Evolutionary conservation across 2,888 invertebrate species (phyloP).

Genomic region (Sycophila texana): DNA sequence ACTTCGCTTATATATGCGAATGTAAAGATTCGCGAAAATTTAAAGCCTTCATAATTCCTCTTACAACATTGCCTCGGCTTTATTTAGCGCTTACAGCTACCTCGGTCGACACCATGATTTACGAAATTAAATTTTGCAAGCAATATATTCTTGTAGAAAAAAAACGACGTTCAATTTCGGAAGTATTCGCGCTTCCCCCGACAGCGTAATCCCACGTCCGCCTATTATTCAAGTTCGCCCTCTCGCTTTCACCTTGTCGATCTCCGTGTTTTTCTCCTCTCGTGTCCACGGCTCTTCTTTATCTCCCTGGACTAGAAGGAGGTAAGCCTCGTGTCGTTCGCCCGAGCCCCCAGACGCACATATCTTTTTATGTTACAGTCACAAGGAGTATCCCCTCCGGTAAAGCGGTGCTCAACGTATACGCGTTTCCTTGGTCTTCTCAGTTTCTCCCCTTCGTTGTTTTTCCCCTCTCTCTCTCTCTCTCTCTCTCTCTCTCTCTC

Average conservation of each 20-base stretch:
- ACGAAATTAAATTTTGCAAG: no score
- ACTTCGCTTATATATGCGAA: no score
- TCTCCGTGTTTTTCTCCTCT: neutral
- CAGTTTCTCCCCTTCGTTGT: neutral
- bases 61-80: no score
- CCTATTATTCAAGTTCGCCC: conserved; percentile 9
- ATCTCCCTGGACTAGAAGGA: conserved; percentile 2
- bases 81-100: no score
- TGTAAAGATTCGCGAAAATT: no score
- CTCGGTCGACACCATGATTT: no score
- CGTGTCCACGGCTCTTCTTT: neutral
- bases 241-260: neutral
- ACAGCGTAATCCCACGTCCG: neutral
- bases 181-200: neutral
- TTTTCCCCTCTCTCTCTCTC: neutral
- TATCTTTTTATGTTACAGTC: conserved; percentile 56
- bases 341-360: conserved; percentile 52
- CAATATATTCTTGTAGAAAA: no score
- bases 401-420: conserved; percentile 16
- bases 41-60: no score
- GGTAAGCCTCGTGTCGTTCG: conserved; percentile 11
- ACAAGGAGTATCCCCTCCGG: no score
- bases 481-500: no score
- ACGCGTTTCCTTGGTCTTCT: neutral
- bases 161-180: no score